Conservation (phyloP, 2,888 invertebrate genomes). For the Hedya salicella region DNA sequence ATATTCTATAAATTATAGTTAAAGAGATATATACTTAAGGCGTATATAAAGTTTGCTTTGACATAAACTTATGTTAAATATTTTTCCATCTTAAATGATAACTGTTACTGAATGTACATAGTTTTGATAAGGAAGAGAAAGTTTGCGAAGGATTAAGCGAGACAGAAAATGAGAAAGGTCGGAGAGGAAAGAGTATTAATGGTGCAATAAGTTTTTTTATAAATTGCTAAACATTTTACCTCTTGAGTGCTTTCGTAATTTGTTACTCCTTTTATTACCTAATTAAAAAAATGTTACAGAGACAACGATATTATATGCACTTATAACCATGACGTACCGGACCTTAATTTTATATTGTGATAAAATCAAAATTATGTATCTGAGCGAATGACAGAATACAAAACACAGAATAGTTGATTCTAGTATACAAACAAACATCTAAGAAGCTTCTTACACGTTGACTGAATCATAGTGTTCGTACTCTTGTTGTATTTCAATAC, state of each 20-base stretch:
- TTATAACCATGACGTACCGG: not conserved
- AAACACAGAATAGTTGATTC: no score
- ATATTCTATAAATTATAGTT: slow-evolving; percentile 35
- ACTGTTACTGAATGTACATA: slow-evolving; percentile 39
- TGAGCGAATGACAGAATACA: no score
- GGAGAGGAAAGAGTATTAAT: not conserved
- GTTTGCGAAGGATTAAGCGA: not conserved
- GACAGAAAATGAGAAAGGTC: not conserved
- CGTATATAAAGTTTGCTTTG: slow-evolving; percentile 20
- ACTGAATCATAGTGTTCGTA: no score
- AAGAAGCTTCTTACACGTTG: no score
- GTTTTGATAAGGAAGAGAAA: slow-evolving; percentile 41
- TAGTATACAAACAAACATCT: no score
- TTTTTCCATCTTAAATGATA: slow-evolving; percentile 47
- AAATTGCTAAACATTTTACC: not conserved
- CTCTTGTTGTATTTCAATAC: no score
- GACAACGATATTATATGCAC: not conserved
- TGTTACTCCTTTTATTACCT: not conserved
- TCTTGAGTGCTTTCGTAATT: not conserved
- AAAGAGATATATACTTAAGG: slow-evolving; percentile 13
- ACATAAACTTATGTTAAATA: slow-evolving; percentile 53
- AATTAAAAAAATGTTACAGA: no score
- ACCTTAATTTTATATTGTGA: not conserved
- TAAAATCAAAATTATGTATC: not conserved
- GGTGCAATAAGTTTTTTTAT: not conserved